Evolutionary conservation across 1,140 invertebrate genomes (phyloP).

Genomic region (Drosophila kohkoa): DNA sequence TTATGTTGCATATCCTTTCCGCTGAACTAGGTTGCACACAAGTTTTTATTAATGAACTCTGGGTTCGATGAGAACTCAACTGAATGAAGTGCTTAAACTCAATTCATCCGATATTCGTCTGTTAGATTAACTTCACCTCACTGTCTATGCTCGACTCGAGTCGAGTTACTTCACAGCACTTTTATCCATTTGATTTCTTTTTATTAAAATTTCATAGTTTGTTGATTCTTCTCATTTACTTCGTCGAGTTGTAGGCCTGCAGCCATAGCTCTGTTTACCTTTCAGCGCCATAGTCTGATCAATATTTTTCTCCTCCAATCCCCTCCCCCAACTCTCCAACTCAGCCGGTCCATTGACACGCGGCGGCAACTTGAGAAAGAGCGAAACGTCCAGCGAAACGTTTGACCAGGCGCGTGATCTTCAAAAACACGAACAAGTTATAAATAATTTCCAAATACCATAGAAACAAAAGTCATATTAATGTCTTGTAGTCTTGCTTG

Average conservation of each 20-base stretch:
- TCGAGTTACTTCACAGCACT: constrained; percentile 20
- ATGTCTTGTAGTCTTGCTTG: not conserved
- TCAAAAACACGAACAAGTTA: constrained; percentile 64
- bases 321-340: constrained; percentile 20
- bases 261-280: constrained; percentile 58
- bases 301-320: constrained; percentile 33
- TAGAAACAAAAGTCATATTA: constrained; percentile 16
- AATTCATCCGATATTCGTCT: constrained; percentile 34
- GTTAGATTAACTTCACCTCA: not conserved
- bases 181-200: constrained; percentile 60
- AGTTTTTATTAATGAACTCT: constrained; percentile 66
- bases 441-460: constrained; percentile 56
- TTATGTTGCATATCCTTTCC: constrained; percentile 7
- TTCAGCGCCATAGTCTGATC: constrained; percentile 65
- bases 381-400: constrained; percentile 27
- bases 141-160: constrained; percentile 3
- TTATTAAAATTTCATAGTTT: constrained; percentile 69
- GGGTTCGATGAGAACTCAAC: not conserved
- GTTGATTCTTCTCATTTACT: constrained; percentile 83
- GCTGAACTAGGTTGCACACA: constrained; percentile 5
- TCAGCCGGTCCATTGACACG: constrained; percentile 60
- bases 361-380: constrained; percentile 51
- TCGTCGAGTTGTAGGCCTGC: constrained; percentile 42
- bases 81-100: constrained; percentile 17
- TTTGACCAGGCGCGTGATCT: constrained; percentile 60